Conservation (phyloP, 92 coral and sea anemone species). For the Bergia puertoricense region DNA sequence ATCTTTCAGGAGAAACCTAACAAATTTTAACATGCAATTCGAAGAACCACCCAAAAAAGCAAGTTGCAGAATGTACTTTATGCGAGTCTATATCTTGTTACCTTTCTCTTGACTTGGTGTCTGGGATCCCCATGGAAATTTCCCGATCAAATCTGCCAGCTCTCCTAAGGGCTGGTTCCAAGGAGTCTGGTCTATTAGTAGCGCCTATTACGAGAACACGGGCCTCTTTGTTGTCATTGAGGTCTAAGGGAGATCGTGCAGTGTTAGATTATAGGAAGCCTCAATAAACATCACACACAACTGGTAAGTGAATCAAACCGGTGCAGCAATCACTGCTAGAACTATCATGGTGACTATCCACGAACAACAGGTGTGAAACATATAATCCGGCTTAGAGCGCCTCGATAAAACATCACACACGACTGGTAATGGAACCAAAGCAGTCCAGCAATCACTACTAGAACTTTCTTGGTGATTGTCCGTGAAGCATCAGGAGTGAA, state of each 20-base stretch:
- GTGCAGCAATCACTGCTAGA: no score
- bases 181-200: conserved; percentile 94
- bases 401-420: no score
- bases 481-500: no score
- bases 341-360: no score
- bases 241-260: conserved; percentile 52
- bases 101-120: conserved; percentile 91
- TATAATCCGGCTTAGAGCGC: neutral
- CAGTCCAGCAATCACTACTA: neutral
- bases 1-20: neutral
- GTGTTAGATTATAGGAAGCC: no score
- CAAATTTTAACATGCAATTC: neutral
- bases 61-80: no score
- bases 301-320: no score
- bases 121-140: conserved; percentile 98
- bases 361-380: no score
- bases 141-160: conserved; percentile 99
- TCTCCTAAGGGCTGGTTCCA: conserved; percentile 96
- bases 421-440: neutral
- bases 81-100: neutral
- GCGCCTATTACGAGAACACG: conserved; percentile 95
- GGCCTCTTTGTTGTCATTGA: conserved; percentile 76
- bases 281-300: no score
- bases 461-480: neutral
- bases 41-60: no score